A percentile compares a stretch with the other conserved stretches of the same genome.
phyloP scores from a whole-genome alignment of 2,797 vertebrate genomes.

The Varecia variegata region DNA sequence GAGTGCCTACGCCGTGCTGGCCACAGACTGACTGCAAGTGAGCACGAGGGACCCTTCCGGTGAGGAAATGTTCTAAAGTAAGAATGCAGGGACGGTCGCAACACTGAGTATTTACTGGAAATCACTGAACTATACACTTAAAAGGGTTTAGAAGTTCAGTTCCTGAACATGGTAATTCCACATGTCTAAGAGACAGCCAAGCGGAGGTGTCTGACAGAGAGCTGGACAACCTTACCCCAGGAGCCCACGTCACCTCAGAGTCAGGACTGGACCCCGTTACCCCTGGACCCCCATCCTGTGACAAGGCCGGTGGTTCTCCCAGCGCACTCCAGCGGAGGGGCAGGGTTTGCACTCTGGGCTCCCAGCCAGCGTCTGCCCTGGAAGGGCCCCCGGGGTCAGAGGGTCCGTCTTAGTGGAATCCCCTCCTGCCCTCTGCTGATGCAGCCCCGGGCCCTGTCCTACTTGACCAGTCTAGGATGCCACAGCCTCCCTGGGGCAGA shows the following conservation, averaged over 20 bases:
- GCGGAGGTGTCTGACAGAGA: neutral
- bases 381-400: no score
- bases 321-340: no score
- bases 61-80: neutral
- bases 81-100: neutral
- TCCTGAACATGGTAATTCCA: neutral
- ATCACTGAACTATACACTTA: neutral
- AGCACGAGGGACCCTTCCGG: neutral
- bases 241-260: neutral
- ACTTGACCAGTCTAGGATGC: no score
- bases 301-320: no score
- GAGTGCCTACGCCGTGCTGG: neutral
- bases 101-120: neutral
- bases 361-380: no score
- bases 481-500: neutral
- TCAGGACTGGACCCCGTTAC: neutral
- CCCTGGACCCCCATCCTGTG: neutral
- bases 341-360: no score
- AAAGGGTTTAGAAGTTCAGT: neutral
- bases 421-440: no score
- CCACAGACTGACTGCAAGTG: accelerated
- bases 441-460: no score
- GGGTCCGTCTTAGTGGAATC: no score
- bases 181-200: neutral
- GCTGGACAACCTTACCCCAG: neutral